phyloP scores from a whole-genome alignment of 2,888 invertebrate species.

The Acanthosepion lycidas region DNA sequence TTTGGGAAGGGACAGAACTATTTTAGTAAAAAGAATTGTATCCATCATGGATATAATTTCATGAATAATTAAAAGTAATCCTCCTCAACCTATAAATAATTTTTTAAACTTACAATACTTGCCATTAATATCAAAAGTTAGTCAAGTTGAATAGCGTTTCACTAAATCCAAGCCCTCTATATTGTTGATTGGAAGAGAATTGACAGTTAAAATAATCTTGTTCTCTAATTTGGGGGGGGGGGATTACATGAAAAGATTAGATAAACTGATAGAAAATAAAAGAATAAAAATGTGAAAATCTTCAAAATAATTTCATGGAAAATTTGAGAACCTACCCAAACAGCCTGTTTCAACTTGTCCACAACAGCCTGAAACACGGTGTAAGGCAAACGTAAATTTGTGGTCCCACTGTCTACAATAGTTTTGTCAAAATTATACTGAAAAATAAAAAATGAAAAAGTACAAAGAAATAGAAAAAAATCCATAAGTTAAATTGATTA shows the following conservation, averaged over 20 bases:
- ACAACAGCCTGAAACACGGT: slow-evolving; percentile 71
- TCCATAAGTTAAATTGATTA: too few species aligned
- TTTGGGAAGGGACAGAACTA: too few species aligned
- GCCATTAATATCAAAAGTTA: neutral
- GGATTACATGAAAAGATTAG: too few species aligned
- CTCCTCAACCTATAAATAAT: too few species aligned
- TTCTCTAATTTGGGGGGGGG: neutral
- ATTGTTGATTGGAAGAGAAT: neutral
- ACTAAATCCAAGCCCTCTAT: too few species aligned
- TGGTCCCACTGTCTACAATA: slow-evolving; percentile 82
- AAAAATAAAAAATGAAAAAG: slow-evolving; percentile 51
- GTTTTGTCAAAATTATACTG: slow-evolving; percentile 79
- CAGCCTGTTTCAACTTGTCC: slow-evolving; percentile 50
- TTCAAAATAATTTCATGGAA: neutral
- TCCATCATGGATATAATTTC: too few species aligned
- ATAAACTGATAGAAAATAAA: neutral
- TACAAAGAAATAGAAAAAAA: neutral
- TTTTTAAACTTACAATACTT: too few species aligned
- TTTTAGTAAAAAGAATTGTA: too few species aligned
- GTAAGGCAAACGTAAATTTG: slow-evolving; percentile 79
- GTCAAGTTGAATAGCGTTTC: neutral
- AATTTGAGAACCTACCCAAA: neutral
- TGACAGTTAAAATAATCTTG: neutral
- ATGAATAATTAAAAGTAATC: too few species aligned
- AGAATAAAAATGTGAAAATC: neutral